Conservation (phyloP, 53 echinoderm and acorn worm species). For the Astropecten irregularis region DNA sequence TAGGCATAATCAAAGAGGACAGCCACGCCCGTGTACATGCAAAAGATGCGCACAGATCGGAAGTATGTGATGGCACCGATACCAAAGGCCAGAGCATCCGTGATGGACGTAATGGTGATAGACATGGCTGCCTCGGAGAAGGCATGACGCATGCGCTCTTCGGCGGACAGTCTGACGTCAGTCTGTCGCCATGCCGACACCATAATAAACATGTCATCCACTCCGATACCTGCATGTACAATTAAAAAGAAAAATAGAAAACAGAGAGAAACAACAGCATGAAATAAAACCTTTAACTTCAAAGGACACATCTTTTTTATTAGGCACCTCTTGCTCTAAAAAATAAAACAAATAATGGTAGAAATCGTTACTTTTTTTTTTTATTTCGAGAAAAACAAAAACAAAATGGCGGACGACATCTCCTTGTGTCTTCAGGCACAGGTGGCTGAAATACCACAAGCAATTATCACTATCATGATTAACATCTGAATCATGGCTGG, state of each 20-base stretch:
- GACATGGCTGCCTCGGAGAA: slow-evolving; percentile 77
- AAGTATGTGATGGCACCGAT: slow-evolving; percentile 68
- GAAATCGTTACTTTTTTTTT: too few relatives aligned
- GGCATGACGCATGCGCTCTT: slow-evolving; percentile 62
- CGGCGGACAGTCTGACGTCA: slow-evolving; percentile 18
- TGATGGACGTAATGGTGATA: slow-evolving; percentile 76
- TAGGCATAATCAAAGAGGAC: slow-evolving; percentile 66
- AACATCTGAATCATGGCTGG: too few relatives aligned
- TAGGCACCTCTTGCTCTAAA: too few relatives aligned
- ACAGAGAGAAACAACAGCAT: background rate
- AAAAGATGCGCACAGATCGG: slow-evolving; percentile 65
- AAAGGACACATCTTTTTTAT: too few relatives aligned
- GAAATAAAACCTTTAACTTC: too few relatives aligned
- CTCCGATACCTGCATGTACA: slow-evolving; percentile 75
- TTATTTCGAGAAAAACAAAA: background rate
- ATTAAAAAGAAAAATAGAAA: background rate
- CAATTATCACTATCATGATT: too few relatives aligned
- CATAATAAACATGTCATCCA: slow-evolving; percentile 99
- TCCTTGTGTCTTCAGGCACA: too few relatives aligned
- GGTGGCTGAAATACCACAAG: too few relatives aligned
- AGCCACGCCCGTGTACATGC: slow-evolving; percentile 66
- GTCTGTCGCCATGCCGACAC: slow-evolving; percentile 93
- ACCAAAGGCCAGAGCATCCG: slow-evolving; percentile 71
- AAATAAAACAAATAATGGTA: too few relatives aligned
- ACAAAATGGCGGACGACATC: background rate